Conservation (phyloP, 2,888 invertebrate genomes). For the Brachypalpus laphriformis region DNA sequence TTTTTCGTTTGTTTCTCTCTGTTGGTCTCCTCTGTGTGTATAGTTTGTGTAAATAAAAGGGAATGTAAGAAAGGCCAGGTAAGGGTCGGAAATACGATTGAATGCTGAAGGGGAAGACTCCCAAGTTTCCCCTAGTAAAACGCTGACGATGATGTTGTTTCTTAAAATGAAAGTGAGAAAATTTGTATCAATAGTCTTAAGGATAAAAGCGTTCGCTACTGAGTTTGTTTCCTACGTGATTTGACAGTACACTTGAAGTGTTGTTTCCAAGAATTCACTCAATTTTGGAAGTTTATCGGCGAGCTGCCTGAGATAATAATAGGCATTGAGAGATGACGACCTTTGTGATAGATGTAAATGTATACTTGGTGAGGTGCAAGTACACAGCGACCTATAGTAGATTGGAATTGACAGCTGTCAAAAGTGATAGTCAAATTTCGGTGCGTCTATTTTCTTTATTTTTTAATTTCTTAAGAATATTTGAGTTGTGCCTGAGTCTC, state of each 20-base stretch:
- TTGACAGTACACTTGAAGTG: background rate
- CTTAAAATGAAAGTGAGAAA: background rate
- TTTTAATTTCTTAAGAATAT: no score
- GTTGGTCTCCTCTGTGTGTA: slow-evolving; percentile 6
- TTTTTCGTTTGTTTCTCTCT: slow-evolving; percentile 15
- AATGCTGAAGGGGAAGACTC: background rate
- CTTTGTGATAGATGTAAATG: no score
- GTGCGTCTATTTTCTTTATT: no score
- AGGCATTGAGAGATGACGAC: no score
- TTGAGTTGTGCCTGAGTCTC: no score
- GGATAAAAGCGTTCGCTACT: no score
- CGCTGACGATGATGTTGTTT: background rate
- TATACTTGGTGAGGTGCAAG: no score
- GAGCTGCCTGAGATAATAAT: no score
- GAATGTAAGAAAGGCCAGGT: slow-evolving; percentile 23
- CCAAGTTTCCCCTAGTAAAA: background rate
- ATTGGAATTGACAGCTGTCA: no score
- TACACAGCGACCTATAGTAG: no score
- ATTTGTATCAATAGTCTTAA: background rate
- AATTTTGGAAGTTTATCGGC: no score
- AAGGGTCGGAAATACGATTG: background rate
- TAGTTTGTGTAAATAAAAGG: slow-evolving; percentile 33
- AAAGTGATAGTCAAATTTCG: no score
- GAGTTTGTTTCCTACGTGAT: background rate
- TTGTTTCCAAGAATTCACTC: background rate